Base-by-base conservation (phyloP, 2,113 vertebrate genomes). In the Blennius ocellaris region DNA sequence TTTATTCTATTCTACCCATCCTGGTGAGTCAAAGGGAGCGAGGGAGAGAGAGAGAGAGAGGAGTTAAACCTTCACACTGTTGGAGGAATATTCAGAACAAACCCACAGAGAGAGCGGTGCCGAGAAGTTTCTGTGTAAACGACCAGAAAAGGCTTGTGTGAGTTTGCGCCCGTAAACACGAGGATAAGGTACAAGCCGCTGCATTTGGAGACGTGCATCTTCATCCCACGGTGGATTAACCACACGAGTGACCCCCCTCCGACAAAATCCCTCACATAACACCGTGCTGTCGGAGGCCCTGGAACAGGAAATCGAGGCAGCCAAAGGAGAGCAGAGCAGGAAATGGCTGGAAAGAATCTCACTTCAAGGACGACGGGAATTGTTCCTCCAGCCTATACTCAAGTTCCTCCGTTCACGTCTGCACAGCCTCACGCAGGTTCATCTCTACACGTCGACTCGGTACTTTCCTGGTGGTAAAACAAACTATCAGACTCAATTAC, bases 1-100 rank as follows among this genome's bases (percentile, higher is more conserved):
- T 52, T 63, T 57, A 80, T 73, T 65, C 2, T 15, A 65, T 75
- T 64, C 61, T 11, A 74, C 65, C 37, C 45, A 60, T 16, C 37
- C 43, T 50, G 6, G 53, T 47, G 49, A 36, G 49, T 78, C 67
- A 38, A 64, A 43, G 69, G 36, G 6, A 11, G 39, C 45, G 53
- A 69, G 48, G 43, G 66, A 81, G 78, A 11, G 39, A 49, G 53
- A 11, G 39, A 49, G 53, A 69, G 48, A 44, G 66, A 81, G 78
- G 70, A 76, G 59, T 50, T 48, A 44, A 74, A 82, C 58, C 51
- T 71, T 37, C 39, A 41, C 15, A 30, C 6, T 40, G 58, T 69
- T 41, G 30, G 49, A 68, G 36, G 56, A 73, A 66, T 75, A 60
- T 75, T 63, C 59, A 72, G 38, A 65, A 37, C 48, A 64, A 69